Percentiles rank a stretch among this genome's conserved stretches.
phyloP scores from a whole-genome alignment of 2,797 vertebrate species.

The Takifugu ocellatus region DNA sequence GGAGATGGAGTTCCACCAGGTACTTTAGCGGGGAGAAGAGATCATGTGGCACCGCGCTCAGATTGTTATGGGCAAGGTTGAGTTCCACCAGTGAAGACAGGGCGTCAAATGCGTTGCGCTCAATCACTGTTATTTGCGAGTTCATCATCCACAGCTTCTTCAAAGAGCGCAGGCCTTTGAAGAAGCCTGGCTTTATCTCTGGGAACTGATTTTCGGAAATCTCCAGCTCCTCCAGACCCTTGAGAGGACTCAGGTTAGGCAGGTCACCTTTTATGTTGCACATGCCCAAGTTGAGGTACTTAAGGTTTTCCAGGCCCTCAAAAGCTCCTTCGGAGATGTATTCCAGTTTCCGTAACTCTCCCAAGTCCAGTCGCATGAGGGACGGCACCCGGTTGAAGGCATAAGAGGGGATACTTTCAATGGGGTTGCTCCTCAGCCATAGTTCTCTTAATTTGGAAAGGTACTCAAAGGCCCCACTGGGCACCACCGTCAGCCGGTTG shows the following conservation, averaged over 20 bases:
- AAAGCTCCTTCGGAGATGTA: slow-evolving; percentile 98
- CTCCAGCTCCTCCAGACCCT: slow-evolving; percentile 94
- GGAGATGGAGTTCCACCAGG: slow-evolving; percentile 93
- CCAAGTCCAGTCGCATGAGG: slow-evolving; percentile 92
- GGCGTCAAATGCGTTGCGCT: slow-evolving; percentile 94
- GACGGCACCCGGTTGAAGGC: slow-evolving; percentile 98
- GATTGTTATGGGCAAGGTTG: slow-evolving; percentile 96
- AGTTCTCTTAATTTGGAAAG: slow-evolving; percentile 95
- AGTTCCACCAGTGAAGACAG: slow-evolving; percentile 91
- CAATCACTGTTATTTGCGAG: slow-evolving; percentile 90
- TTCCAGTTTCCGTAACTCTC: slow-evolving; percentile 93
- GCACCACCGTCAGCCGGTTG: slow-evolving; percentile 95
- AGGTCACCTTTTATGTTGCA: slow-evolving; percentile 94
- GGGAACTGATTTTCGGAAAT: slow-evolving; percentile 96
- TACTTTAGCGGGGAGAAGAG: slow-evolving; percentile 90
- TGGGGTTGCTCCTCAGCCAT: slow-evolving; percentile 97
- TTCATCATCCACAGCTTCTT: slow-evolving; percentile 99
- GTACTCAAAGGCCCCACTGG: slow-evolving; percentile 97
- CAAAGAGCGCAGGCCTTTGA: slow-evolving; percentile 87
- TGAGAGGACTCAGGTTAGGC: slow-evolving; percentile 91
- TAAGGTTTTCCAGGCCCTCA: slow-evolving; percentile 95
- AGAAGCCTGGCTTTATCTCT: slow-evolving; percentile 88
- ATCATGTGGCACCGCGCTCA: slow-evolving; percentile 92
- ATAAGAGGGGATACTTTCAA: slow-evolving; percentile 96
- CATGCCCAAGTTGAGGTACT: slow-evolving; percentile 98